Evolutionary conservation across 2,113 vertebrate genomes (phyloP).

Genomic region (Gymnobelideus leadbeateri): DNA sequence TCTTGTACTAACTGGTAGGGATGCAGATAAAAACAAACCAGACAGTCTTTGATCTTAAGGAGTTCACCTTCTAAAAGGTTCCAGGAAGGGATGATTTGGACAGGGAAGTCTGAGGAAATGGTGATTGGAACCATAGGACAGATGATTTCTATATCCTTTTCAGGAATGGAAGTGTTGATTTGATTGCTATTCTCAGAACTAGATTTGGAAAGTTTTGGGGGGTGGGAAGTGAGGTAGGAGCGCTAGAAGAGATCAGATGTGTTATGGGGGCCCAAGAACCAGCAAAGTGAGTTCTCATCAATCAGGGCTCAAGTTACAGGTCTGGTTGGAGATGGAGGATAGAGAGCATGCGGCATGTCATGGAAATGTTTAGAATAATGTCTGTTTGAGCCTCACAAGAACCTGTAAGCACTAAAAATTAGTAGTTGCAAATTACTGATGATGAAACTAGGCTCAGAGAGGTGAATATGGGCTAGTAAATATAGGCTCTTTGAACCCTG

Average conservation of each 20-base stretch:
- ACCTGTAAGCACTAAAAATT: background rate
- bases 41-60: too few relatives aligned
- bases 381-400: background rate
- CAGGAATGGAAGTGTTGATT: background rate
- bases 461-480: background rate
- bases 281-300: background rate
- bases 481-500: background rate
- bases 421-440: background rate
- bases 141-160: background rate
- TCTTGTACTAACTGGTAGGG: background rate
- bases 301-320: background rate
- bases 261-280: background rate
- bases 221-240: background rate
- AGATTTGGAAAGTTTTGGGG: background rate
- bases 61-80: too few relatives aligned
- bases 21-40: background rate
- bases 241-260: background rate
- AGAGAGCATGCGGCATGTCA: background rate
- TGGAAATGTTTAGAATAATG: background rate
- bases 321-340: background rate
- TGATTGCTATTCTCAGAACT: background rate
- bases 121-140: background rate
- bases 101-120: background rate
- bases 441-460: background rate
- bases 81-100: background rate